Evolutionary conservation across 2,888 invertebrate genomes (phyloP).

Genomic region (Myopa testacea): DNA sequence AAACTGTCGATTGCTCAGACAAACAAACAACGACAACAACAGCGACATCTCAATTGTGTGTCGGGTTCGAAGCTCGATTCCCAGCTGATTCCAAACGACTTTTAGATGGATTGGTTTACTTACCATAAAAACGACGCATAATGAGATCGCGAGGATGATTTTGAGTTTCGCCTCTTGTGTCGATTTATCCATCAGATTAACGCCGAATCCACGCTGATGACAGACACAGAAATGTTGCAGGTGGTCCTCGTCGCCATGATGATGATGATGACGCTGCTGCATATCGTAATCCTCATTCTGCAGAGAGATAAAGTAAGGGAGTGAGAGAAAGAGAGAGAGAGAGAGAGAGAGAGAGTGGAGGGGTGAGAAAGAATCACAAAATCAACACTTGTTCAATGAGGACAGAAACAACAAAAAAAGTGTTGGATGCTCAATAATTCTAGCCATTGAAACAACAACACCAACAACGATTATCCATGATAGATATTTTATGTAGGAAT

Average conservation of each 20-base stretch:
- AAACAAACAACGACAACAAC: not conserved
- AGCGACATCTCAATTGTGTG: no score
- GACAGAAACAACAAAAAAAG: no score
- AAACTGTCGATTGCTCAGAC: not conserved
- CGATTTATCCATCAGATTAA: slow-evolving; percentile 59
- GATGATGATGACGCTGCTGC: slow-evolving; percentile 40
- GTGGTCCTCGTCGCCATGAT: slow-evolving; percentile 8
- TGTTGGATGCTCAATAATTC: no score
- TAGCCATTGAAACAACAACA: not conserved
- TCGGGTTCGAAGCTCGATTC: not conserved
- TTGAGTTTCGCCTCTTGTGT: slow-evolving; percentile 73
- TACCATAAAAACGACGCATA: slow-evolving; percentile 81
- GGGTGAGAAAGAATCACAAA: not conserved
- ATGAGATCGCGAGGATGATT: slow-evolving; percentile 73
- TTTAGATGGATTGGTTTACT: slow-evolving; percentile 51
- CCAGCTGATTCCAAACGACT: no score
- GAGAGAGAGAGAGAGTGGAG: not conserved
- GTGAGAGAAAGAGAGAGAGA: not conserved
- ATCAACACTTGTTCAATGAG: slow-evolving; percentile 34
- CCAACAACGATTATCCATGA: not conserved
- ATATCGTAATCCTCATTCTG: slow-evolving; percentile 20
- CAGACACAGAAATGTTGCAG: slow-evolving; percentile 52
- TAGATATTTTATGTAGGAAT: no score
- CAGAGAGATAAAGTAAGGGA: slow-evolving; percentile 37
- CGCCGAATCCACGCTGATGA: slow-evolving; percentile 61